These are phyloP conservation scores for Pteropus alecto DNA, from an alignment of 2,113 vertebrate species.

Conservation along the genomic window DNA sequence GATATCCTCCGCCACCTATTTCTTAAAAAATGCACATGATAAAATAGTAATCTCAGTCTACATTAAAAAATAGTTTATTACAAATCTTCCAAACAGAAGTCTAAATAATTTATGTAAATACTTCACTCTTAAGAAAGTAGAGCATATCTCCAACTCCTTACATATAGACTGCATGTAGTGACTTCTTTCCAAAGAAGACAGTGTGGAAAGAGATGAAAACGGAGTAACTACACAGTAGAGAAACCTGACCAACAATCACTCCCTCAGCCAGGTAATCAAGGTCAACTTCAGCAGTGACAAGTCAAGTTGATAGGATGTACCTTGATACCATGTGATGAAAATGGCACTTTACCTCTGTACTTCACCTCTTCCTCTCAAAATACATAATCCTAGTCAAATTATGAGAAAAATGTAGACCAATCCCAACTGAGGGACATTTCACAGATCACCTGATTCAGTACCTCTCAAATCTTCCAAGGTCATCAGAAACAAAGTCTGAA, in stretches of 20 bases:
- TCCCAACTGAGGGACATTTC: not conserved
- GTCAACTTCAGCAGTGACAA: not conserved
- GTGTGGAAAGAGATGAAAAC: not conserved
- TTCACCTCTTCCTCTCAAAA: not conserved
- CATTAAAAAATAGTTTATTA: not conserved
- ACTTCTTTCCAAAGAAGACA: not conserved
- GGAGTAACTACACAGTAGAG: not conserved
- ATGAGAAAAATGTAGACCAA: not conserved
- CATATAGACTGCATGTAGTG: not conserved
- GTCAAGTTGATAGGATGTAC: not conserved
- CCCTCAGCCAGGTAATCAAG: not conserved
- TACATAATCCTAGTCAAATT: not conserved
- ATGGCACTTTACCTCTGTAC: not conserved
- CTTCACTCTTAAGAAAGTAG: not conserved
- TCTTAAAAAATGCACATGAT: not conserved
- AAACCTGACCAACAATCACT: too few species aligned
- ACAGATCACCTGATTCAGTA: not conserved
- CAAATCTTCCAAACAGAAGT: not conserved
- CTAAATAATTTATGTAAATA: not conserved
- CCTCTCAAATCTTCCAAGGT: not conserved
- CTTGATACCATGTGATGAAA: not conserved
- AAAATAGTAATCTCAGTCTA: not conserved
- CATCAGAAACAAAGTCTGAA: not conserved
- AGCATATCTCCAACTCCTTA: rapidly evolving
- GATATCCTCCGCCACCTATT: not conserved